Conservation (phyloP, 2,888 invertebrate genomes). For the Linyphia triangularis region DNA sequence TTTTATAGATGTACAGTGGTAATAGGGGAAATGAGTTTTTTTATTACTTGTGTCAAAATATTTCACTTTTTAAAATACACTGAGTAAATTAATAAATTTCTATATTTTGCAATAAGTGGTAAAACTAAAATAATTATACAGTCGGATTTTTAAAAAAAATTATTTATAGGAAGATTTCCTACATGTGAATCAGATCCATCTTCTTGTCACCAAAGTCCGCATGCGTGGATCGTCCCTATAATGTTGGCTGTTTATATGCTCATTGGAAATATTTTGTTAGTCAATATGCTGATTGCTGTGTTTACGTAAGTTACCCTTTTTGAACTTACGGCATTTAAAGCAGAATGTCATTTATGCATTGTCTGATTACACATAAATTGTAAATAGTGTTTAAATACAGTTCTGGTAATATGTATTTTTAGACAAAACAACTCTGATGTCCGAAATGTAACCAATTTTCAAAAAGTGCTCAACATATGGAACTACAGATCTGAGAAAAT, state of each 20-base stretch:
- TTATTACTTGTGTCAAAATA: not conserved
- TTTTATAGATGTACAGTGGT: too few relatives aligned
- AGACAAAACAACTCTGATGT: too few relatives aligned
- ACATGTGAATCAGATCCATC: conserved; percentile 52
- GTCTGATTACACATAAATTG: too few relatives aligned
- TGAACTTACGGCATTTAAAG: too few relatives aligned
- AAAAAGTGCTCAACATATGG: too few relatives aligned
- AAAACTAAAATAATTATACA: not conserved
- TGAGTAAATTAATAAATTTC: not conserved
- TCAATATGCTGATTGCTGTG: conserved; percentile 81
- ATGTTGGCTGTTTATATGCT: conserved; percentile 80
- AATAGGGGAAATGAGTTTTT: not conserved
- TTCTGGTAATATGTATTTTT: too few relatives aligned
- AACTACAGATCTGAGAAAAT: too few relatives aligned
- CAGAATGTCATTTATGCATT: too few relatives aligned
- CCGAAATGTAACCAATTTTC: too few relatives aligned
- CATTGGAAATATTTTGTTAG: conserved; percentile 80
- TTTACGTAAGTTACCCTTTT: conserved; percentile 78
- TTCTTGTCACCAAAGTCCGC: conserved; percentile 62
- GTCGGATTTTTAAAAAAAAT: not conserved
- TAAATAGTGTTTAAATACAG: too few relatives aligned
- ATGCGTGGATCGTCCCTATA: conserved; percentile 79
- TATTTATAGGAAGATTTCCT: conserved; percentile 56
- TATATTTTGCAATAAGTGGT: not conserved
- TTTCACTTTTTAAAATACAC: not conserved